These are phyloP conservation scores for Spea multiplicata DNA, from an alignment of 2,113 vertebrate genomes.

Conservation along the genomic window DNA sequence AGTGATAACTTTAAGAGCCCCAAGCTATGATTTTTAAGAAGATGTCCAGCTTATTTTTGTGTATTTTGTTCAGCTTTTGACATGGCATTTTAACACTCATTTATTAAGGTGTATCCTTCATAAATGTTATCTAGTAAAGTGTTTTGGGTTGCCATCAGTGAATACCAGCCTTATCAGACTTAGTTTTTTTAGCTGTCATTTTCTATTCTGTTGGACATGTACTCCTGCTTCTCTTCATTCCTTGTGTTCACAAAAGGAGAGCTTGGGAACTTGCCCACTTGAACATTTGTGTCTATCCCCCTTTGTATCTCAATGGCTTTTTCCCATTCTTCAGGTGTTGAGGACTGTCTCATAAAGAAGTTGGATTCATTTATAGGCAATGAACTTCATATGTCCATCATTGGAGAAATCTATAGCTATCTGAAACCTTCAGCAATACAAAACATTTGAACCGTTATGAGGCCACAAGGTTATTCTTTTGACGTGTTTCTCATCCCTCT, in stretches of 20 bases:
- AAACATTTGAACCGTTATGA: background rate
- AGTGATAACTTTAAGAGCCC: no score
- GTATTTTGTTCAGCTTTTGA: no score
- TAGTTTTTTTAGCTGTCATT: slow-evolving; percentile 1
- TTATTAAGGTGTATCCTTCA: no score
- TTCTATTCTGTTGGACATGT: slow-evolving; percentile 20
- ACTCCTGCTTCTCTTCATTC: slow-evolving; percentile 24
- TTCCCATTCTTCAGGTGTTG: slow-evolving; percentile 25
- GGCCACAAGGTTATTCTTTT: no score
- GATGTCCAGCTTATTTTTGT: no score
- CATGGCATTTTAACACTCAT: no score
- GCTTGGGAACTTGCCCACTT: slow-evolving; percentile 38
- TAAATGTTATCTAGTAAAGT: no score
- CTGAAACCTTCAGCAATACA: background rate
- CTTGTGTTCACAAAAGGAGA: slow-evolving; percentile 30
- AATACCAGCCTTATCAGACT: background rate
- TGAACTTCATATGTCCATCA: background rate
- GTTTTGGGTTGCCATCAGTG: background rate
- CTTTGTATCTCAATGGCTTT: slow-evolving; percentile 22
- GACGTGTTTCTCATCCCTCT: no score
- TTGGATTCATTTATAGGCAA: slow-evolving; percentile 20
- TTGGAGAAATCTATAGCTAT: background rate
- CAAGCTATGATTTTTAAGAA: no score
- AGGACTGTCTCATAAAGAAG: slow-evolving; percentile 24
- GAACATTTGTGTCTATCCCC: slow-evolving; percentile 21